phyloP scores from a whole-genome alignment of 2,113 vertebrate species.

The Sclerurus mexicanus region DNA sequence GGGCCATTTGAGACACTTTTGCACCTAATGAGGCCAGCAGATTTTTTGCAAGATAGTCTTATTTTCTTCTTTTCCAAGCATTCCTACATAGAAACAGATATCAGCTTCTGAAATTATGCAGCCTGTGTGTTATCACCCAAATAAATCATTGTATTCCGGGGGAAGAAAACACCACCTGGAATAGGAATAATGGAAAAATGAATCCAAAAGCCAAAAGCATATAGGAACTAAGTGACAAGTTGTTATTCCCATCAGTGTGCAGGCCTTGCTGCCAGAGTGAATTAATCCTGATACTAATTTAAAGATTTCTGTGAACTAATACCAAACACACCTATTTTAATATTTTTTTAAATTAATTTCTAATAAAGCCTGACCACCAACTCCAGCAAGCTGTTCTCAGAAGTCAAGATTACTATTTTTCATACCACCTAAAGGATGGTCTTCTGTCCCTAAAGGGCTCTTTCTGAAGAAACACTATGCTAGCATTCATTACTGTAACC shows the following conservation, averaged over 20 bases:
- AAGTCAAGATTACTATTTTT: neutral
- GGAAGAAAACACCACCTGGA: neutral
- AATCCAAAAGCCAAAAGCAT: neutral
- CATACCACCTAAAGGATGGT: neutral
- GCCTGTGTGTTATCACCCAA: neutral
- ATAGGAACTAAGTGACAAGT: neutral
- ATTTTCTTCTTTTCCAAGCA: neutral
- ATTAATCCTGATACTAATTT: neutral
- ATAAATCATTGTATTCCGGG: neutral
- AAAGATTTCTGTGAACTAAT: neutral
- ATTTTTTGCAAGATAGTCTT: constrained; percentile 16
- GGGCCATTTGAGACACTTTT: constrained; percentile 22
- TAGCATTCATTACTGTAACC: constrained; percentile 50
- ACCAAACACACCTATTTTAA: neutral
- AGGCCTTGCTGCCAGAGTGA: neutral
- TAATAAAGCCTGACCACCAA: neutral
- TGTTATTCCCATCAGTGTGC: neutral
- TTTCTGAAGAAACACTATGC: constrained; percentile 40
- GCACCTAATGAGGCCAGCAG: constrained; percentile 17
- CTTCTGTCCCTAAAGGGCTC: constrained; percentile 1
- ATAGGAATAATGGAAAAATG: neutral
- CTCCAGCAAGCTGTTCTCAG: neutral
- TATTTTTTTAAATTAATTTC: neutral
- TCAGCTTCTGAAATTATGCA: neutral
- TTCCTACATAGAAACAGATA: neutral